phyloP scores from a whole-genome alignment of 2,797 vertebrate genomes.

The Merluccius polli region DNA sequence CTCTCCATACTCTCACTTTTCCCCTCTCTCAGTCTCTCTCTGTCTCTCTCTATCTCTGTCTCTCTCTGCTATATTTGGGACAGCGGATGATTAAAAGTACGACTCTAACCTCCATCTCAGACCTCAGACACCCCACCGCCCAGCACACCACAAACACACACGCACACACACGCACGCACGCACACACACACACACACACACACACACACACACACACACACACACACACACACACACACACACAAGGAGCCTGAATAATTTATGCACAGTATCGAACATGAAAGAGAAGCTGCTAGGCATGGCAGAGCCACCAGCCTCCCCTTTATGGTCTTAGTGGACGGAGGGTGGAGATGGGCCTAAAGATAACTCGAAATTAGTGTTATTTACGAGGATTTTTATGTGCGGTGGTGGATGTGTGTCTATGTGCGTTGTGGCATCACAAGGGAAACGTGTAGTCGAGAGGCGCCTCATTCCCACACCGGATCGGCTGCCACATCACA shows the following conservation, averaged over 20 bases:
- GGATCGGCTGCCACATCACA: too few species aligned
- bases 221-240: constrained; percentile 7
- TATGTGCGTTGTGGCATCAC: too few species aligned
- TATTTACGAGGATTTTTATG: background rate
- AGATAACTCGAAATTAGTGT: too few species aligned
- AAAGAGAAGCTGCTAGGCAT: constrained; percentile 75
- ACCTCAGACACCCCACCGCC: constrained; percentile 71
- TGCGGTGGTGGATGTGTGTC: constrained; percentile 6
- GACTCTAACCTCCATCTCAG: constrained; percentile 75
- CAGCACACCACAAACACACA: constrained; percentile 36
- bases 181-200: too few species aligned
- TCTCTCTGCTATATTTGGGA: constrained; percentile 73
- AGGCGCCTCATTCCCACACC: too few species aligned
- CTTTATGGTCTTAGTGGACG: too few species aligned
- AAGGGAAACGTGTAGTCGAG: too few species aligned
- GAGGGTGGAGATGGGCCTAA: too few species aligned
- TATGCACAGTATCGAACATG: constrained; percentile 82
- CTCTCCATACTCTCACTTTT: constrained; percentile 17
- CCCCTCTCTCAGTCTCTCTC: constrained; percentile 8
- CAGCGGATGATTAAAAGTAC: constrained; percentile 77
- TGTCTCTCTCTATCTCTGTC: constrained; percentile 23
- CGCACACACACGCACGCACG: too few species aligned
- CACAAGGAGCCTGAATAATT: constrained; percentile 76
- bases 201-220: too few species aligned
- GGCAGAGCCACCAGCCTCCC: constrained; percentile 25